Base-by-base conservation (phyloP, 2,113 vertebrate species). In the Hirundichthys speculiger region DNA sequence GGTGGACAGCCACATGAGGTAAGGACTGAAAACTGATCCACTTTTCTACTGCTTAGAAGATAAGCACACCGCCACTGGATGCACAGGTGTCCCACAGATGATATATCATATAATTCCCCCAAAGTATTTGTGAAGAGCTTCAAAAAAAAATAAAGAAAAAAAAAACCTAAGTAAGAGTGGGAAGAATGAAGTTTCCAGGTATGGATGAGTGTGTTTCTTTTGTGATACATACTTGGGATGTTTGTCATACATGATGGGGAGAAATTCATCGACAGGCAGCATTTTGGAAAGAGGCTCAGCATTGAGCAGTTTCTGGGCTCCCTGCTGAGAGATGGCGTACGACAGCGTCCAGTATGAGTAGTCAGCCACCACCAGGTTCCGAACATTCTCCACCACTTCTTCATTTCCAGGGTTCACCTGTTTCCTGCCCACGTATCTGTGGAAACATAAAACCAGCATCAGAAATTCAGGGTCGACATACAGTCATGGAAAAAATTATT, bases 261-360 rank as follows among this genome's bases (percentile, higher is more conserved):
- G 90, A 85, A 97, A 99, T 75, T 99, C 97, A 0, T 99, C 96
- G n/a, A 99, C 95, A 0, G 98, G 98, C 59, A 99, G 90, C 95
- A 99, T 99, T 83, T 96, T 96, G 73, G 86, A 93, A 47, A 99
- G 90, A 0, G 98, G 98, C 64, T 94, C 86, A 0, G 94, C 93
- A 0, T 95, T 95, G 61, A 99, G 80, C 57, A 99, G 92, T 72
- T 99, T 99, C 55, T 87, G 94, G 0, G 98, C 98, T 0, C 97
- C 98, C 0, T 90, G 92, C 51, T 61, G 88, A 13, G 96, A 98
- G 88, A 99, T 93, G 83, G 88, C 83, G 0, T 99, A 99, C 0
- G 96, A 96, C 78, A 99, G 88, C 0, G 97, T 99, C 98, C 98
- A 99, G 72, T 97, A 96, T 0, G 97, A 99, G 75, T 98, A 99